Percentiles rank a stretch among this genome's conserved stretches.
Evolutionary conservation across 1,140 invertebrate species (phyloP).

Genomic region (Hirudo medicinalis): DNA sequence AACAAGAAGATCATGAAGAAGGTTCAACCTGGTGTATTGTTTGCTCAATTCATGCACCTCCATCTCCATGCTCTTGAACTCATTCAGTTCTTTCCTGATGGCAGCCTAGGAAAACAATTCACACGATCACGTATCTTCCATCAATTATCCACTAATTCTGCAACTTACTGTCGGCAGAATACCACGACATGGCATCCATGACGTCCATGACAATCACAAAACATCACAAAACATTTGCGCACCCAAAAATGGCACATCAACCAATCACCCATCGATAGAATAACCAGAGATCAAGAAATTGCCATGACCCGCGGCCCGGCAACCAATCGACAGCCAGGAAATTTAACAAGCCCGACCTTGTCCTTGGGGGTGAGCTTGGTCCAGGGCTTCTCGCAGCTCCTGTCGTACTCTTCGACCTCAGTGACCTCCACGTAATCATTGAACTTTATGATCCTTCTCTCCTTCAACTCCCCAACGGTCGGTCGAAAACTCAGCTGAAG

Average conservation of each 20-base stretch:
- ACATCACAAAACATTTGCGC: too few relatives aligned
- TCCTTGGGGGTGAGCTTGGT: conserved; percentile 92
- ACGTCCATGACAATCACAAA: too few relatives aligned
- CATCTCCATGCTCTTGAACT: conserved; percentile 99
- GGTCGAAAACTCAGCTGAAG: conserved; percentile 79
- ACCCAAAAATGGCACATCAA: too few relatives aligned
- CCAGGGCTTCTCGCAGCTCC: conserved; percentile 96
- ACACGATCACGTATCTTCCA: background rate
- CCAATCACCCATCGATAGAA: background rate
- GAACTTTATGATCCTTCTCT: conserved; percentile 98
- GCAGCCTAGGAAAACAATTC: conserved; percentile 52
- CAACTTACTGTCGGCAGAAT: too few relatives aligned
- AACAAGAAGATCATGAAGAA: background rate
- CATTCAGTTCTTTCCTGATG: conserved; percentile 95
- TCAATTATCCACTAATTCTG: background rate
- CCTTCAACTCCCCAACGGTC: conserved; percentile 96
- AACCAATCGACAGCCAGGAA: background rate
- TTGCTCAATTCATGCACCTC: conserved; percentile 95
- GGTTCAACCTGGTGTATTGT: conserved; percentile 61
- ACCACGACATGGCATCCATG: too few relatives aligned
- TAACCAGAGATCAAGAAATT: background rate
- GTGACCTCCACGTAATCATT: conserved; percentile 99
- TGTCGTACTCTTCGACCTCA: conserved; percentile 83
- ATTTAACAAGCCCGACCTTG: conserved; percentile 50
- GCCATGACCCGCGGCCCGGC: background rate